A percentile compares a stretch with the other conserved stretches of the same genome.
phyloP scores from a whole-genome alignment of 2,888 invertebrate genomes.

The Lysandra coridon region DNA sequence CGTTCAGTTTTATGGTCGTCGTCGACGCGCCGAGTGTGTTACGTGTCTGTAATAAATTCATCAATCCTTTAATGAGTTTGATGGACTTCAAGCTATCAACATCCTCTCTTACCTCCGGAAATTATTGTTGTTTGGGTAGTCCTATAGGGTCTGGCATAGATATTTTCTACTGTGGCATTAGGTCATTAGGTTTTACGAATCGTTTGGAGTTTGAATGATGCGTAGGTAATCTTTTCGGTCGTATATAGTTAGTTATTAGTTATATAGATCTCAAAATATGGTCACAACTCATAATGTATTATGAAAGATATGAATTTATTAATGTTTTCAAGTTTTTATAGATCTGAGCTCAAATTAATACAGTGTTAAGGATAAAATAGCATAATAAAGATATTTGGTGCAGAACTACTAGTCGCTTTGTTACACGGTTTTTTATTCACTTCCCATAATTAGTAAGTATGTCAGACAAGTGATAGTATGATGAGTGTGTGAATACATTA shows the following conservation, averaged over 20 bases:
- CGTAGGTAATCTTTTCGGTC: too few species aligned
- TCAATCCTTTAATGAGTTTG: constrained; percentile 22
- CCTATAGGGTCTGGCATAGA: too few species aligned
- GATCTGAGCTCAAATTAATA: not conserved
- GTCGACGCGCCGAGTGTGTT: not conserved
- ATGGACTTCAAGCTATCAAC: not conserved
- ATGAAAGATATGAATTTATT: too few species aligned
- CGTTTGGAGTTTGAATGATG: too few species aligned
- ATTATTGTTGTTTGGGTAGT: not conserved
- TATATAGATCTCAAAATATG: too few species aligned
- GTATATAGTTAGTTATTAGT: too few species aligned
- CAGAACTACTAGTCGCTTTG: not conserved
- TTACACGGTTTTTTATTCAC: not conserved
- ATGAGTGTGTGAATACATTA: constrained; percentile 10
- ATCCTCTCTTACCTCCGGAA: not conserved
- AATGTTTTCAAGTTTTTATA: too few species aligned
- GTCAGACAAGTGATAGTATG: constrained; percentile 1
- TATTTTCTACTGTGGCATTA: too few species aligned
- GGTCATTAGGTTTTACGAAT: too few species aligned
- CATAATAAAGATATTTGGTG: too few species aligned
- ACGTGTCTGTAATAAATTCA: not conserved
- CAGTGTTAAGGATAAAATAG: too few species aligned
- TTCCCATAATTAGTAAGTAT: constrained; percentile 1
- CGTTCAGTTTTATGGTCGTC: constrained; percentile 15
- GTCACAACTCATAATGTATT: too few species aligned